phyloP scores from a whole-genome alignment of 2,113 vertebrate genomes.

The Apodemus sylvaticus region DNA sequence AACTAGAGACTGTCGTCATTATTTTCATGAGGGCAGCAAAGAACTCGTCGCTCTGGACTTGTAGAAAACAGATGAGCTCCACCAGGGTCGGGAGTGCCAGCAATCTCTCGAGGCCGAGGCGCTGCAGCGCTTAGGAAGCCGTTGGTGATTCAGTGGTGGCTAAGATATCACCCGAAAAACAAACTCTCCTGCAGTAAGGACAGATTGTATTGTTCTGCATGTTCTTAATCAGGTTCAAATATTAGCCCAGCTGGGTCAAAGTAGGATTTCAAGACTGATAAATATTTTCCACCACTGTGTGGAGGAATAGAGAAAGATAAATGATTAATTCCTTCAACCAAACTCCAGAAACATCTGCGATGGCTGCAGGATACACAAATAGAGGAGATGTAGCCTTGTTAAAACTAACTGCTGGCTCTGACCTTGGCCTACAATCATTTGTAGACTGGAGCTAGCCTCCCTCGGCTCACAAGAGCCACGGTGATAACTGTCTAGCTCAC shows the following conservation, averaged over 20 bases:
- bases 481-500: fast-evolving
- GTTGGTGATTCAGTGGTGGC: background rate
- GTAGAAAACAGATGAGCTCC: background rate
- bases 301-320: background rate
- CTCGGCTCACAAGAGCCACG: background rate
- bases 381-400: background rate
- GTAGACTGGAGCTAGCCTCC: too few relatives aligned
- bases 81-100: background rate
- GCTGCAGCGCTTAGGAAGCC: background rate
- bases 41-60: background rate
- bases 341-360: fast-evolving
- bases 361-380: background rate
- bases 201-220: background rate
- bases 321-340: slow-evolving; percentile 4
- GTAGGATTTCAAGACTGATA: slow-evolving; percentile 41
- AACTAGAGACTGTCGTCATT: background rate
- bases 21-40: background rate
- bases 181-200: background rate
- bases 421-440: too few relatives aligned
- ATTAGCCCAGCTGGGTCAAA: slow-evolving; percentile 72
- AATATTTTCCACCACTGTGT: background rate
- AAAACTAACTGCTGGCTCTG: background rate
- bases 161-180: background rate
- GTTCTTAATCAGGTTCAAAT: slow-evolving; percentile 69
- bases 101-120: background rate